These are phyloP conservation scores for Bucorvus abyssinicus DNA, from an alignment of 2,797 vertebrate genomes.

Conservation along the genomic window DNA sequence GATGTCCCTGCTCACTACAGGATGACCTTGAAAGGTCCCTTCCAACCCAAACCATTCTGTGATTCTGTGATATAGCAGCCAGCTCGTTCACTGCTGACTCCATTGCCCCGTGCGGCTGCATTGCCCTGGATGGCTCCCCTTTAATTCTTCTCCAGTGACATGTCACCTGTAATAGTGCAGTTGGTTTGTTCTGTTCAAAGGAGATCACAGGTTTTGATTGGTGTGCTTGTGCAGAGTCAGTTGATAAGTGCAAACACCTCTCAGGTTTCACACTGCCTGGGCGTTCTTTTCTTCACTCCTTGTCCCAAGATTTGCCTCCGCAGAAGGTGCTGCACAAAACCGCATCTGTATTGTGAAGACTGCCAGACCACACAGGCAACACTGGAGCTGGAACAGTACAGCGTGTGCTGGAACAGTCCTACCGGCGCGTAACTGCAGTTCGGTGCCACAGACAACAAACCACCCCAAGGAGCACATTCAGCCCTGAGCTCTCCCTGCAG, in stretches of 20 bases:
- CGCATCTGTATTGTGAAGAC: neutral
- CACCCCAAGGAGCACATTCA: neutral
- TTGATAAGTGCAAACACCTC: neutral
- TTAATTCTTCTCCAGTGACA: neutral
- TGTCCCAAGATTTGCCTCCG: neutral
- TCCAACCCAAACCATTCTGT: neutral
- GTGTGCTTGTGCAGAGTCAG: neutral
- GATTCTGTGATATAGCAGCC: neutral
- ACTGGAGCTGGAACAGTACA: neutral
- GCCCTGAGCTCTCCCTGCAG: neutral
- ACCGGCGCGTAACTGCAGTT: neutral
- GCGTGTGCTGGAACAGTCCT: neutral
- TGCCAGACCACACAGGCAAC: constrained; percentile 35
- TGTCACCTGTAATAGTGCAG: rapidly evolving
- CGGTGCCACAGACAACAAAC: neutral
- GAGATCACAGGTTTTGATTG: neutral
- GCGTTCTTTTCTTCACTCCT: neutral
- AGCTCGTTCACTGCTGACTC: rapidly evolving
- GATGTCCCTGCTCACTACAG: neutral
- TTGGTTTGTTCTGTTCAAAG: neutral
- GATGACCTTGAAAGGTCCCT: neutral
- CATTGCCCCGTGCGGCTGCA: neutral
- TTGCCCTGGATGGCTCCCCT: neutral
- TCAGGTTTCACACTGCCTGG: neutral
- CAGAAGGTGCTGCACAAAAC: neutral